Evolutionary conservation across 2,888 invertebrate species (phyloP).

Genomic region (Galeruca laticollis): DNA sequence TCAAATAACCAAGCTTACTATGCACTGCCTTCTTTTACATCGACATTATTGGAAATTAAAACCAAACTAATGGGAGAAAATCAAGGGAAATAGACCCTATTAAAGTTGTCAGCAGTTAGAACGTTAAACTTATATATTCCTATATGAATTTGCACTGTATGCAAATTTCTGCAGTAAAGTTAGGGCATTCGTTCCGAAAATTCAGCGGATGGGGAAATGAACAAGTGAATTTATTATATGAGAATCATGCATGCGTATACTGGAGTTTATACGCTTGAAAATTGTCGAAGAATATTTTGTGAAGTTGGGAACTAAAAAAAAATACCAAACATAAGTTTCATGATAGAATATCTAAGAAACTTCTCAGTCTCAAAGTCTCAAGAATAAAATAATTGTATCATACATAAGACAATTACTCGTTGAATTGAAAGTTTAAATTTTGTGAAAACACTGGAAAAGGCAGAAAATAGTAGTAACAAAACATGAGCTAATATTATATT

Average conservation of each 20-base stretch:
- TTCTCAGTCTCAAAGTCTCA: too few species aligned
- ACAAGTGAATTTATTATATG: constrained; percentile 58
- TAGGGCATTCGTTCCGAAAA: constrained; percentile 53
- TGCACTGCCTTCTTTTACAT: background rate
- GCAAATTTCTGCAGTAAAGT: constrained; percentile 60
- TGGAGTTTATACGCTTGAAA: constrained; percentile 52
- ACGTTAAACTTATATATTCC: constrained; percentile 59
- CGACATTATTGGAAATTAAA: constrained; percentile 3
- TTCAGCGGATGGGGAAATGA: constrained; percentile 56
- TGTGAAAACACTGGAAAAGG: too few species aligned
- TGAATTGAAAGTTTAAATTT: too few species aligned
- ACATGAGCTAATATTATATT: too few species aligned
- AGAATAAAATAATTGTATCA: background rate
- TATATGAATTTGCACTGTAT: constrained; percentile 53
- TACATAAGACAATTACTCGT: too few species aligned
- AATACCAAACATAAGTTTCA: constrained; percentile 14
- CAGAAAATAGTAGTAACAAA: too few species aligned
- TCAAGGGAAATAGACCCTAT: constrained; percentile 57
- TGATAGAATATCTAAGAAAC: background rate
- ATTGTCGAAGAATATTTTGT: constrained; percentile 41
- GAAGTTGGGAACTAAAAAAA: constrained; percentile 6
- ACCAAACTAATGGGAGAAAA: constrained; percentile 26
- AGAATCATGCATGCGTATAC: constrained; percentile 56
- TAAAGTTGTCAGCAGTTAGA: constrained; percentile 57
- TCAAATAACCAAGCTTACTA: background rate